Percentiles rank a stretch among this genome's conserved stretches.
phyloP scores from a whole-genome alignment of 2,888 invertebrate species.

The Tetragonula carbonaria region DNA sequence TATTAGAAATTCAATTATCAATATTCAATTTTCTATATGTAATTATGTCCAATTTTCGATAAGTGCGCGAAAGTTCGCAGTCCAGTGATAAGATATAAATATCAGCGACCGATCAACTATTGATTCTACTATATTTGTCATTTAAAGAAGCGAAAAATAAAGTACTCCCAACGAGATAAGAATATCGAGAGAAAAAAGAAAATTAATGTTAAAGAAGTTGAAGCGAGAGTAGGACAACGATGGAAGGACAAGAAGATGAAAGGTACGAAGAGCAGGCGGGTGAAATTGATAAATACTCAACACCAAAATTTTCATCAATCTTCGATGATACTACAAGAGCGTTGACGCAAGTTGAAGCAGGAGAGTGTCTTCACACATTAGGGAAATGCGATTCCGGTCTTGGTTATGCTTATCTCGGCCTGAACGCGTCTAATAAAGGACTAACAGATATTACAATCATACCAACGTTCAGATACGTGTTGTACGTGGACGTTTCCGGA shows the following conservation, averaged over 20 bases:
- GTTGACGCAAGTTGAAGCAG: slow-evolving; percentile 81
- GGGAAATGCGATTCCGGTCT: slow-evolving; percentile 85
- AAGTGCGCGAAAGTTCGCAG: too few relatives aligned
- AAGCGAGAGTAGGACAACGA: not conserved
- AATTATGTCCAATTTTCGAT: too few relatives aligned
- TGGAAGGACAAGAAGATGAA: not conserved
- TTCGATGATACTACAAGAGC: slow-evolving; percentile 43
- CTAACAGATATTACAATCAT: slow-evolving; percentile 86
- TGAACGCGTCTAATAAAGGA: slow-evolving; percentile 84
- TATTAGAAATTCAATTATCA: too few relatives aligned
- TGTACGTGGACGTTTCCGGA: slow-evolving; percentile 86
- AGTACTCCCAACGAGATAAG: not conserved
- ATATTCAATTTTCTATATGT: too few relatives aligned
- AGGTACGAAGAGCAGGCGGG: slow-evolving; percentile 29
- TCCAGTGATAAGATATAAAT: not conserved
- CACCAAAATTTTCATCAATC: not conserved
- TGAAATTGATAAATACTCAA: slow-evolving; percentile 9
- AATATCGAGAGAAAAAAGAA: not conserved
- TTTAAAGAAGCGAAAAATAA: not conserved
- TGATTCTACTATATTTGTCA: not conserved
- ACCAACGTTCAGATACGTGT: slow-evolving; percentile 85
- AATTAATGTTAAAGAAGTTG: not conserved
- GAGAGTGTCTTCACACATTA: slow-evolving; percentile 82
- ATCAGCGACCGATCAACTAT: not conserved
- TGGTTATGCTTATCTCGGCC: slow-evolving; percentile 87